These are phyloP conservation scores for Melanostoma scalare DNA, from an alignment of 2,888 invertebrate species.

Conservation along the genomic window DNA sequence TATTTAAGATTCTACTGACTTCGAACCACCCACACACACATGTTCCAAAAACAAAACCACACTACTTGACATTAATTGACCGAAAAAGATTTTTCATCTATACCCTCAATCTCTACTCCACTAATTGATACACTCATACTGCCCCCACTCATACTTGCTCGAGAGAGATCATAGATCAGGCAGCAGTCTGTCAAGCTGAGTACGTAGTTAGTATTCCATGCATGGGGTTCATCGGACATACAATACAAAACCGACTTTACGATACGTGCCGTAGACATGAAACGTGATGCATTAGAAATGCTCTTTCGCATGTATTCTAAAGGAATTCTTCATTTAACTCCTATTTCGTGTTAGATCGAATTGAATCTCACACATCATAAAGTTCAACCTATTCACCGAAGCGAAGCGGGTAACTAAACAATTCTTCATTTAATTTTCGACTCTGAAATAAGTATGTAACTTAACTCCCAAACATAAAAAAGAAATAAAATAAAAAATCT, in stretches of 20 bases:
- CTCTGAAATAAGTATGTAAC: too few relatives aligned
- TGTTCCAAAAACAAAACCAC: constrained; percentile 28
- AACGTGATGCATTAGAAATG: constrained; percentile 51
- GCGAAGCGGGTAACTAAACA: neutral
- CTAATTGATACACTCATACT: too few relatives aligned
- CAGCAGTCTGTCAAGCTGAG: constrained; percentile 11
- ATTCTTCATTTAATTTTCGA: too few relatives aligned
- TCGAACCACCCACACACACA: too few relatives aligned
- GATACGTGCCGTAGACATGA: neutral
- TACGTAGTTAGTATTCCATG: constrained; percentile 49
- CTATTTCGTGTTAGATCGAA: too few relatives aligned
- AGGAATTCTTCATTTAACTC: too few relatives aligned
- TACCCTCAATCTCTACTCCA: neutral
- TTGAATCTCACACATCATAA: constrained; percentile 43
- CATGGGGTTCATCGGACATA: constrained; percentile 48
- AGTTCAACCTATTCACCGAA: constrained; percentile 1
- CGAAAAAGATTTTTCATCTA: constrained; percentile 54
- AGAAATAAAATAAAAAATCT: too few relatives aligned
- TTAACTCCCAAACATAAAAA: too few relatives aligned
- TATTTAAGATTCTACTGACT: too few relatives aligned
- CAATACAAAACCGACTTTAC: constrained; percentile 47
- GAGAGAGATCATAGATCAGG: constrained; percentile 8
- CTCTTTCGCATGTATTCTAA: neutral
- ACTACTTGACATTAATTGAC: constrained; percentile 63
- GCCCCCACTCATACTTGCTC: too few relatives aligned